Percentiles rank a stretch among this genome's conserved stretches.
phyloP scores from a whole-genome alignment of 2,797 vertebrate species.

The Girardinus metallicus region DNA sequence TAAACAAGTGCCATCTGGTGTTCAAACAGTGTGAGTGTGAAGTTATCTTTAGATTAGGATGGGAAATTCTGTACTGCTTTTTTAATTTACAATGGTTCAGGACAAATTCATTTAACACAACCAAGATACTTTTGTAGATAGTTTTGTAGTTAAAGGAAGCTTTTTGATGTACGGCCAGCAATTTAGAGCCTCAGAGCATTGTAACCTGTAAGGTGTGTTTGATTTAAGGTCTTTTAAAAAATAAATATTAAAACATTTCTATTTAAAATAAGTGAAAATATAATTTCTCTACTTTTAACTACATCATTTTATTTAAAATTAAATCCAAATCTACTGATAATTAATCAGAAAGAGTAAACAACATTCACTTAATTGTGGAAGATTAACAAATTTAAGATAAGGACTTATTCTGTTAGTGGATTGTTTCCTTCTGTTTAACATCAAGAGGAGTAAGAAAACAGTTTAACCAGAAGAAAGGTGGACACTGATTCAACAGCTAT shows the following conservation, averaged over 20 bases:
- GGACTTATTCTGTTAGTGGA: not conserved
- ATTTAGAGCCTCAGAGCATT: not conserved
- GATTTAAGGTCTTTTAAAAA: not conserved
- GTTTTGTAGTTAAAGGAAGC: not conserved
- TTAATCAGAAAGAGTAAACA: not conserved
- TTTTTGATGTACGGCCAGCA: not conserved
- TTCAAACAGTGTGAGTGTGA: not conserved
- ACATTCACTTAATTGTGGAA: not conserved
- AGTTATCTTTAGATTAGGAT: not conserved
- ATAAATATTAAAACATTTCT: not conserved
- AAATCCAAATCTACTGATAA: not conserved
- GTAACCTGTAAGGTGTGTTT: not conserved
- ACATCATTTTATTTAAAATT: not conserved
- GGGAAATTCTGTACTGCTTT: not conserved
- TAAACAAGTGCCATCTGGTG: not conserved
- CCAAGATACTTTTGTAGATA: not conserved
- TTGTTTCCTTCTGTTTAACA: slow-evolving; percentile 25
- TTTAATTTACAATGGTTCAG: not conserved
- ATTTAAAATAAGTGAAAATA: not conserved
- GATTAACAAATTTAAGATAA: slow-evolving; percentile 17
- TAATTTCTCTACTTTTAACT: not conserved
- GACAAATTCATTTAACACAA: not conserved
- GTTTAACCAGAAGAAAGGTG: slow-evolving; percentile 27
- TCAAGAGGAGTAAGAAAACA: slow-evolving; percentile 18
- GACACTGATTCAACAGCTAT: slow-evolving; percentile 17